Evolutionary conservation across 2,797 vertebrate species (phyloP).

Genomic region (Enoplosus armatus): DNA sequence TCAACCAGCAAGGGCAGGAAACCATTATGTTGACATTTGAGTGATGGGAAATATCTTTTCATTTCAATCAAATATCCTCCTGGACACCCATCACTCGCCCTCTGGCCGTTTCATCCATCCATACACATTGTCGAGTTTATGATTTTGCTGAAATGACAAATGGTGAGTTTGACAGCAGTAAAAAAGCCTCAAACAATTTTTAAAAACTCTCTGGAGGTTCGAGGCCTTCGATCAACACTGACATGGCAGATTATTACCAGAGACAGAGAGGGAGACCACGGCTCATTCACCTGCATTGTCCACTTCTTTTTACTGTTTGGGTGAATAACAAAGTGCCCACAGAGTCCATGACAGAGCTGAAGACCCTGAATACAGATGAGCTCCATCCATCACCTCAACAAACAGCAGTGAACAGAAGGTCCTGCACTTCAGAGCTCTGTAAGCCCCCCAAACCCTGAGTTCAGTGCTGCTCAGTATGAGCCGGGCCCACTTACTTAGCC

Average conservation of each 20-base stretch:
- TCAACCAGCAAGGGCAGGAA: conserved; percentile 1
- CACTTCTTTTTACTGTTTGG: conserved; percentile 32
- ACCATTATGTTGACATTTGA: conserved; percentile 30
- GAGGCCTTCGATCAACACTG: conserved; percentile 11
- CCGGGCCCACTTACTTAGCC: conserved; percentile 22
- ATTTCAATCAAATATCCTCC: conserved; percentile 33
- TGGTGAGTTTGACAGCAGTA: conserved; percentile 29
- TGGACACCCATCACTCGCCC: conserved; percentile 52
- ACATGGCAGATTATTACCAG: conserved; percentile 18
- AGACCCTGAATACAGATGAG: conserved; percentile 70
- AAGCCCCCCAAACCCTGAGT: conserved; percentile 47
- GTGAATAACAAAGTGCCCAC: conserved; percentile 43
- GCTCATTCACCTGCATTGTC: conserved; percentile 48
- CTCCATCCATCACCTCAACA: conserved; percentile 69
- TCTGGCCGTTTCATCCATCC: conserved; percentile 24
- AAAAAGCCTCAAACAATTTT: conserved; percentile 14
- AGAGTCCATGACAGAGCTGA: conserved; percentile 35
- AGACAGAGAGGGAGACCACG: conserved; percentile 20
- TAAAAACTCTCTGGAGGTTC: neutral
- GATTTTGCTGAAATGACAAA: conserved; percentile 42
- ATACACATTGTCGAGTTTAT: conserved; percentile 25
- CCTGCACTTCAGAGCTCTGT: conserved; percentile 47
- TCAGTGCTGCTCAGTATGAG: conserved; percentile 43
- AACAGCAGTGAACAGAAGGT: conserved; percentile 56
- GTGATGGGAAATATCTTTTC: conserved; percentile 35